Evolutionary conservation across 2,113 vertebrate genomes (phyloP).

Genomic region (Oncorhynchus tshawytscha): DNA sequence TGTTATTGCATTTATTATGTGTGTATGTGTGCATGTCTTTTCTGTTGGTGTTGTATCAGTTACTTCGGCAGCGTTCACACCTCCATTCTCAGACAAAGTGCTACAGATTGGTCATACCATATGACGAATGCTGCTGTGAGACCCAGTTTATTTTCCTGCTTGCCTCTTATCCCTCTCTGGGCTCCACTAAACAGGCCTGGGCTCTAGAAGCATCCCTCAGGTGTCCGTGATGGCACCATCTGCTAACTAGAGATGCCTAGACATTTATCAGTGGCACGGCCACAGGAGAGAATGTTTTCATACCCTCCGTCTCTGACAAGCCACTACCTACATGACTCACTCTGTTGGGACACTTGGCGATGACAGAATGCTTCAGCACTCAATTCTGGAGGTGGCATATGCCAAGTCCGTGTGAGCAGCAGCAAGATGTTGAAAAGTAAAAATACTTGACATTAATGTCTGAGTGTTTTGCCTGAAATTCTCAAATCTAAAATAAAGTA

Average conservation of each 20-base stretch:
- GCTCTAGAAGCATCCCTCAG: constrained; percentile 31
- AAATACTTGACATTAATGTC: no score
- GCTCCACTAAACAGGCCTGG: not conserved
- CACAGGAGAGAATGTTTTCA: not conserved
- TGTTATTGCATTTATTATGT: constrained; percentile 62
- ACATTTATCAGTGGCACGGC: not conserved
- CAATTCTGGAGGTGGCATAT: not conserved
- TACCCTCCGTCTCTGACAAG: not conserved
- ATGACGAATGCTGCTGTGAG: no score
- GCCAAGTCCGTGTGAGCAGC: not conserved
- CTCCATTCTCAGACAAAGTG: no score
- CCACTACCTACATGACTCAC: not conserved
- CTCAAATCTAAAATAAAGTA: no score
- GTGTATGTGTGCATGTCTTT: no score
- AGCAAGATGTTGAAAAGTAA: no score
- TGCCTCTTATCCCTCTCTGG: not conserved
- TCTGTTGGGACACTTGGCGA: not conserved
- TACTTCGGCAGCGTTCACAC: no score
- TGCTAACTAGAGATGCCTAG: constrained; percentile 27
- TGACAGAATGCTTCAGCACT: not conserved
- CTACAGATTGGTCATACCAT: no score
- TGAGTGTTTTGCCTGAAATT: no score
- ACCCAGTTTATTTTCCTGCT: no score
- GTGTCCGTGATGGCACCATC: constrained; percentile 40
- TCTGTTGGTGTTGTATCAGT: no score